Percentiles rank a stretch among this genome's conserved stretches.
phyloP scores from a whole-genome alignment of 2,888 invertebrate species.

The Pristionchus fissidentatus region DNA sequence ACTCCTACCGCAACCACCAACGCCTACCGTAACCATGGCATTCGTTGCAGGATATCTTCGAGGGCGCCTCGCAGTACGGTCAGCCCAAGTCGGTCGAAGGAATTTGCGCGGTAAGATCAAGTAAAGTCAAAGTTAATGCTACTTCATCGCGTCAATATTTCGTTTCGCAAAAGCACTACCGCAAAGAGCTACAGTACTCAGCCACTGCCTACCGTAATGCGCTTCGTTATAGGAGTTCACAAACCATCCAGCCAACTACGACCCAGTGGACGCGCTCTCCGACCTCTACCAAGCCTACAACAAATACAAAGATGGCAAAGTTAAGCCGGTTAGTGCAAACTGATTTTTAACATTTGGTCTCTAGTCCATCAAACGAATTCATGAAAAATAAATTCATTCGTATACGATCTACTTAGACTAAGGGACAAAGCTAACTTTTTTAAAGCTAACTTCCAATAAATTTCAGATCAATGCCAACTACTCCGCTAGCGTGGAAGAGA shows the following conservation, averaged over 20 bases:
- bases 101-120: not conserved
- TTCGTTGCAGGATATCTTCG: slow-evolving; percentile 7
- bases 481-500: not conserved
- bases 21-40: not conserved
- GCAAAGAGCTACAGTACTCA: too few species aligned
- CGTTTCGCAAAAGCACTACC: too few species aligned
- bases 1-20: not conserved
- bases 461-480: slow-evolving; percentile 26
- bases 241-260: not conserved
- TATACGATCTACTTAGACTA: too few species aligned
- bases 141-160: too few species aligned
- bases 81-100: not conserved
- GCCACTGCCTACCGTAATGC: too few species aligned
- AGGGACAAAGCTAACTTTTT: too few species aligned
- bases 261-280: slow-evolving; percentile 10
- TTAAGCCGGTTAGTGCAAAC: not conserved
- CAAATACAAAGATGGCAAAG: not conserved
- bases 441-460: too few species aligned
- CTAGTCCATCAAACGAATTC: not conserved
- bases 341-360: not conserved
- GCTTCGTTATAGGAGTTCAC: slow-evolving; percentile 32
- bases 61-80: slow-evolving; percentile 42
- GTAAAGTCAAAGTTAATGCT: too few species aligned
- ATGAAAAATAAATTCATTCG: too few species aligned
- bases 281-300: not conserved